Percentiles rank a stretch among this genome's conserved stretches.
Evolutionary conservation across 2,888 invertebrate species (phyloP).

Genomic region (Gymnocheta viridis): DNA sequence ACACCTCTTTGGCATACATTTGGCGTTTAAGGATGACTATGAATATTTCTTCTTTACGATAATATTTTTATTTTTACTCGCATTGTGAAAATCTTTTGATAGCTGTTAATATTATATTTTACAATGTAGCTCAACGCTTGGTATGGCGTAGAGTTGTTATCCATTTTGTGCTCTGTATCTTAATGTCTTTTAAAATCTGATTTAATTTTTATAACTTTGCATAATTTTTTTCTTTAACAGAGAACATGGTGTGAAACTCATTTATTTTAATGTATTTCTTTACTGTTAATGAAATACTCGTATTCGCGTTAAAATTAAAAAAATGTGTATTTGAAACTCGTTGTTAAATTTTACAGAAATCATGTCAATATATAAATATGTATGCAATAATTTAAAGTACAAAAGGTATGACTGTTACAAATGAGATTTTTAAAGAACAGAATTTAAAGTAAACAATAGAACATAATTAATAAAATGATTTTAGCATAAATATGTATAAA

Average conservation of each 20-base stretch:
- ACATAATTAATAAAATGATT: neutral
- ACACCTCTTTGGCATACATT: conserved; percentile 24
- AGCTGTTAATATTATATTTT: conserved; percentile 59
- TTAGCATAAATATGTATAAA: neutral
- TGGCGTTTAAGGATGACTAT: conserved; percentile 38
- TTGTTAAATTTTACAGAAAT: neutral
- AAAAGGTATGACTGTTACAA: neutral
- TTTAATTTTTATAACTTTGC: conserved; percentile 43
- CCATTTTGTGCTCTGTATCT: conserved; percentile 12
- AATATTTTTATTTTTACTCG: conserved; percentile 14
- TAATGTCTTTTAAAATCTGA: conserved; percentile 40
- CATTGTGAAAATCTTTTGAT: conserved; percentile 51
- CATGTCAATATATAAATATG: conserved; percentile 28
- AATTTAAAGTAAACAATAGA: neutral
- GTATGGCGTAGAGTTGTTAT: conserved; percentile 31
- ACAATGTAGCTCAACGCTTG: conserved; percentile 61
- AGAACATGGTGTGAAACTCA: conserved; percentile 60
- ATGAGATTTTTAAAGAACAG: neutral
- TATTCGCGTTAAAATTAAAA: neutral
- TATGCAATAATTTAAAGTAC: neutral
- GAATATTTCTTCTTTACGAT: conserved; percentile 12
- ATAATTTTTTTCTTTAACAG: conserved; percentile 13
- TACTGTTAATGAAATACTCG: neutral
- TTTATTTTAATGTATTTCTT: conserved; percentile 56
- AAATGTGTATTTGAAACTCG: neutral